Evolutionary conservation across 2,797 vertebrate genomes (phyloP), one percentile per base, ranked within the genome.

Genomic region (Sandelia bainsii): DNA sequence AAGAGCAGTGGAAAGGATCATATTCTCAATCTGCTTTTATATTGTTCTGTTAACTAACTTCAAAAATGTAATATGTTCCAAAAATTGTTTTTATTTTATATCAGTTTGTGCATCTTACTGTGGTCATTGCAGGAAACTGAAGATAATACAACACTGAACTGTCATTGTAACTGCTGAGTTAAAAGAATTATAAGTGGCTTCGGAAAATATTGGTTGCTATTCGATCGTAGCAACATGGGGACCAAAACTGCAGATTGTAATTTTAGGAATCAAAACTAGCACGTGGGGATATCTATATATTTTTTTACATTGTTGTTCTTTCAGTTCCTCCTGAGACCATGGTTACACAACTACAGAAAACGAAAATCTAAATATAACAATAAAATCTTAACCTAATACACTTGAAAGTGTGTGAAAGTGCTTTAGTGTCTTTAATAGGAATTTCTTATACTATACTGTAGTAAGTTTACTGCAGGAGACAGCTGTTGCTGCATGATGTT

Each of bases 281-380:
- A 62, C 3, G 3, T 22, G 44, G 19, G 44, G 57, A 42, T 10
- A 2, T 3, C 17, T 59, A 34, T 34, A 34, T 9, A 2, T 34
- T 56, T 8, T 9, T 39, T 19, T 44, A 17, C 4, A 20, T 50
- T 70, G 60, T 23, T 37, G 2, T 66, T 50, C 9, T 87, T 69
- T 84, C 83, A 72, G 16, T 89, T 90, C 87, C 84, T 72, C 69
- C n/a, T n/a, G n/a, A 56, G 37, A 0, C 45, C 5, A 62, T 82
- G 42, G 76, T 80, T 82, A 81, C 71, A 44, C 6, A 34, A 0
- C 11, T 57, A 3, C 8, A 50, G 20, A 27, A 62, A 2, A 19
- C 3, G 20, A 27, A 62, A 2, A 20, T n/a, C 7, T 5, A 12
- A 27, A 51, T 58, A 9, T 50, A 49, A 48, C 17, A 0, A 2